Base-by-base conservation (phyloP, 2,888 invertebrate species). In the Hedychridium roseum region DNA sequence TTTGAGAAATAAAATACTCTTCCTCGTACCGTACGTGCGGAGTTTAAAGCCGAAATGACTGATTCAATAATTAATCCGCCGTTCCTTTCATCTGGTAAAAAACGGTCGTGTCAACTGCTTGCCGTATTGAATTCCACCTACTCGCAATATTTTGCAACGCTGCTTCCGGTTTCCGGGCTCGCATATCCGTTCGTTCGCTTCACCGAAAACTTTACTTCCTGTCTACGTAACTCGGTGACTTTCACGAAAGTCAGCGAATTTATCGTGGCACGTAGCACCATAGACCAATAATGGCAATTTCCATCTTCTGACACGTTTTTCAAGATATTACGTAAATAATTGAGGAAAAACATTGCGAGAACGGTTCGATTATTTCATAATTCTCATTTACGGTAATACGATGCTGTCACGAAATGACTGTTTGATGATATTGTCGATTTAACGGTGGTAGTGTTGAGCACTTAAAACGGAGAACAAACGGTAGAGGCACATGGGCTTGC, bases 111-210 rank as follows among this genome's bases (percentile, higher is more conserved):
- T 49, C 54, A 54, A 59, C 32, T 65, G 64, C 65, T 65, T 65
- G 62, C 59, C 48, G 43, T 59, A 54, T 44, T 43, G 59, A 65
- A 64, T 61, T 56, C 54, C 64, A 61, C 64, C 60, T 61, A 62
- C 62, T 62, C 58, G 58, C 60, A 51, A 63, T 60, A 57, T 73
- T 70, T 64, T 64, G 70, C 68, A 70, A 71, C 64, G 59, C 66
- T 60, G 65, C 58, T 73, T 73, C 73, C 73, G 65, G 73, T 73
- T 70, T 70, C 70, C 66, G 58, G 68, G 54, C 60, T 46, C 52
- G 53, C 15, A 16, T 48, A 51, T 52, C 41, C 57, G 57, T 48
- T 14, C 32, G 12, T 30, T 17, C 16, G 11, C n/a, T 17, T 53
- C 60, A 57, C 53, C 54, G 17, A 15, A 59, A 57, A 55, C 60